Base-by-base conservation (phyloP, 2,888 invertebrate species). In the Ophion ellenae region DNA sequence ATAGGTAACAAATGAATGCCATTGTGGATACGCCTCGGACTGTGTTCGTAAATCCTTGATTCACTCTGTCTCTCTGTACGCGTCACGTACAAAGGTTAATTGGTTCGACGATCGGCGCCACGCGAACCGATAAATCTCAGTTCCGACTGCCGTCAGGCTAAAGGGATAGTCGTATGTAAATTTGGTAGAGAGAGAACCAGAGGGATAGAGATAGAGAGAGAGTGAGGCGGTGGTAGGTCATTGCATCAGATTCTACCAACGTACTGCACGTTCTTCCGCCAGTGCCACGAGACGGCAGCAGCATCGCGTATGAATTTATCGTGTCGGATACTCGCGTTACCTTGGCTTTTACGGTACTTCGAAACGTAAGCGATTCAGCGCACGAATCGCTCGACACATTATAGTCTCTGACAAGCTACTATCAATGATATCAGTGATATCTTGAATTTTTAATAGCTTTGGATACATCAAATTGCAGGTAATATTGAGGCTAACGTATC, bases 101-200 rank as follows among this genome's bases (percentile, higher is more conserved):
- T 88, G 88, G 87, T 88, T 88, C 88, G 88, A 88, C 88, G 88
- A 86, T 86, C 86, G 87, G 86, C 70, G 85, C 87, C 88, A 88
- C 86, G 84, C 88, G 87, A 88, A 73, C 86, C 86, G 78, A 88
- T 88, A 88, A 88, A 88, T 88, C 86, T 85, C 86, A 83, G 84
- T 86, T 86, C 86, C 86, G 86, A 86, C 84, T 83, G 81, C 86
- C 81, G 83, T 86, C 86, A 83, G 78, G 75, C 84, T 76, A 81
- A 87, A 88, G 85, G 86, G 83, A 88, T 87, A 82, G 88, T 78
- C 85, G 78, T 88, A 88, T 88, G 88, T 85, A 88, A 87, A 88
- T 88, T 86, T 67, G 76, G 82, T 45, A 47, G 66, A 45, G 67
- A 67, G 78, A 61, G 66, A 67, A 63, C n/a, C 28, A 32, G 28